Base-by-base conservation (phyloP, 2,888 invertebrate species). In the Chesias legatella region DNA sequence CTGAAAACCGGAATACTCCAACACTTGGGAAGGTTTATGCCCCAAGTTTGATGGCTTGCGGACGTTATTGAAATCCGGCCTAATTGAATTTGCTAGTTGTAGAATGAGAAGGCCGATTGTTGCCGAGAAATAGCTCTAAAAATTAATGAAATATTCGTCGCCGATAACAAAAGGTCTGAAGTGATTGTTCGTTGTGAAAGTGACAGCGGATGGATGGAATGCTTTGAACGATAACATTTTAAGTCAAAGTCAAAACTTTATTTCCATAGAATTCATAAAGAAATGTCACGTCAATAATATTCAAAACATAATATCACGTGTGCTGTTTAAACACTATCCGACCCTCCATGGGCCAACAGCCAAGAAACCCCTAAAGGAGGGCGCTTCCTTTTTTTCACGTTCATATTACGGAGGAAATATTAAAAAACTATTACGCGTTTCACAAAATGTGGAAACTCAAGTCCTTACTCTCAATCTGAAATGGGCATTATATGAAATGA, bases 21-120 rank as follows among this genome's bases (percentile, higher is more conserved):
- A 32, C 35, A 32, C 35, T 27, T 27, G 9, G 10, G 55, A 56
- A 58, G 58, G 62, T 67, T 71, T 66, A 67, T 59, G 60, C 51
- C 43, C 59, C 37, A 56, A 68, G 51, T 64, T 72, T 67, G 65
- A 73, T 63, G 64, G 53, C 55, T 49, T 50, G 60, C 64, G 53
- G 56, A 56, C 50, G 49, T 59, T 67, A 73, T 74, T 74, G 67
- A 64, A 69, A 64, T 54, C 63, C 64, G 67, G 60, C 71, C 73
- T 75, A 73, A 75, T 75, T 74, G 70, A 71, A 75, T 75, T 73
- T 67, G 66, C 65, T 67, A 70, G 60, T 69, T 61, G 53, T 56
- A 61, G 60, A 65, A 64, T 63, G 57, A 49, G 29, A 29, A 39
- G 43, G 39, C 32, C 32, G 39, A 44, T 53, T 51, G 63, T 53